These are phyloP conservation scores for Drosophila albomicans DNA, from an alignment of 1,140 invertebrate genomes.

Conservation along the genomic window DNA sequence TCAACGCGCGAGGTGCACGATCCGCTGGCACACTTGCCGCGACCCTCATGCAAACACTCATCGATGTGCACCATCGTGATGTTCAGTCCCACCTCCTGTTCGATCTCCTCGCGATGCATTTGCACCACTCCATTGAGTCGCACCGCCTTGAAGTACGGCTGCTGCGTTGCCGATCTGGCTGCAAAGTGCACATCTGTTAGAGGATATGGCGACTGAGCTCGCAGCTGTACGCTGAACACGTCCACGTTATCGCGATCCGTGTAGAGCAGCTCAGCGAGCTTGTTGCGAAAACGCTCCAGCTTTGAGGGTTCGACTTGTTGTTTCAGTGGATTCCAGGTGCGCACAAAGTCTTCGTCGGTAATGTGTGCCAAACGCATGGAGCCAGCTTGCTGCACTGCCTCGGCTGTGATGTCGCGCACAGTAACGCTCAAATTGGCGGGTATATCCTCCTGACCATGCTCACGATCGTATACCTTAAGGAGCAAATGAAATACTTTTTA, in stretches of 20 bases:
- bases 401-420: slow-evolving; percentile 88
- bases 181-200: slow-evolving; percentile 89
- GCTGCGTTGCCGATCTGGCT: slow-evolving; percentile 87
- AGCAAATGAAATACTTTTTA: neutral
- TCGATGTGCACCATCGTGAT: slow-evolving; percentile 90
- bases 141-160: slow-evolving; percentile 89
- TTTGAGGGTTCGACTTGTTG: slow-evolving; percentile 85
- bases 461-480: slow-evolving; percentile 87
- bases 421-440: slow-evolving; percentile 87
- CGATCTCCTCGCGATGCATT: slow-evolving; percentile 88
- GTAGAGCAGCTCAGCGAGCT: slow-evolving; percentile 86
- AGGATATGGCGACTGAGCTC: slow-evolving; percentile 85
- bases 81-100: slow-evolving; percentile 87
- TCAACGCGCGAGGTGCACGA: slow-evolving; percentile 88
- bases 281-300: slow-evolving; percentile 87
- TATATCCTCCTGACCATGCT: slow-evolving; percentile 87
- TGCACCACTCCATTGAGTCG: slow-evolving; percentile 88
- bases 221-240: slow-evolving; percentile 88
- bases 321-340: slow-evolving; percentile 86
- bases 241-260: slow-evolving; percentile 88
- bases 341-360: slow-evolving; percentile 89
- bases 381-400: slow-evolving; percentile 89
- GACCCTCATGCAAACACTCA: slow-evolving; percentile 87
- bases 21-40: slow-evolving; percentile 86
- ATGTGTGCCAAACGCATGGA: slow-evolving; percentile 88